Evolutionary conservation across 2,888 invertebrate species (phyloP).

Genomic region (Hydropsyche betteni): DNA sequence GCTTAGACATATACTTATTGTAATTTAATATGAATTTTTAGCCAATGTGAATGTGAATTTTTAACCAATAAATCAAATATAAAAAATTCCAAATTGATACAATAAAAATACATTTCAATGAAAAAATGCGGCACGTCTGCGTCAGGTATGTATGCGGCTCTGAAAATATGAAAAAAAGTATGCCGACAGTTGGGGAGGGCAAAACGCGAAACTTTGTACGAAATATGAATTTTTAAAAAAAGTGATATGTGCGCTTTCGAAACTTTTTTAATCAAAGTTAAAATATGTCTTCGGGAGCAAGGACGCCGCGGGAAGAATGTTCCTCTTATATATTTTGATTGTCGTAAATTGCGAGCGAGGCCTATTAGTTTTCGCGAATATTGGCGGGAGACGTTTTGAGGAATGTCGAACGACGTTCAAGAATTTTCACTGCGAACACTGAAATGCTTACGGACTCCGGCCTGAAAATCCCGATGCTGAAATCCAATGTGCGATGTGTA

Average conservation of each 20-base stretch:
- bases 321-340: conserved; percentile 14
- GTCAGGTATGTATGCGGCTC: too few relatives aligned
- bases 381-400: background rate
- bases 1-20: too few relatives aligned
- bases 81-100: too few relatives aligned
- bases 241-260: background rate
- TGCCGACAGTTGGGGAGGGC: background rate
- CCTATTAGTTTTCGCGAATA: conserved; percentile 15
- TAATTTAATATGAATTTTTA: too few relatives aligned
- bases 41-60: too few relatives aligned
- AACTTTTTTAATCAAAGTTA: conserved; percentile 25
- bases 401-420: conserved; percentile 1
- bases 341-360: conserved; percentile 13
- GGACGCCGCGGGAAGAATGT: conserved; percentile 12
- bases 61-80: too few relatives aligned
- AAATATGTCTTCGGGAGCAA: conserved; percentile 13
- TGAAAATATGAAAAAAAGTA: too few relatives aligned
- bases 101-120: too few relatives aligned
- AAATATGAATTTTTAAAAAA: conserved; percentile 3
- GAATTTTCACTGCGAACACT: background rate
- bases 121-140: too few relatives aligned
- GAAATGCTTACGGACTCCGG: too few relatives aligned
- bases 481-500: too few relatives aligned
- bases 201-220: background rate
- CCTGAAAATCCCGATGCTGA: too few relatives aligned